Percentiles rank a stretch among this genome's conserved stretches.
phyloP scores from a whole-genome alignment of 2,888 invertebrate species.

The Vanessa cardui region DNA sequence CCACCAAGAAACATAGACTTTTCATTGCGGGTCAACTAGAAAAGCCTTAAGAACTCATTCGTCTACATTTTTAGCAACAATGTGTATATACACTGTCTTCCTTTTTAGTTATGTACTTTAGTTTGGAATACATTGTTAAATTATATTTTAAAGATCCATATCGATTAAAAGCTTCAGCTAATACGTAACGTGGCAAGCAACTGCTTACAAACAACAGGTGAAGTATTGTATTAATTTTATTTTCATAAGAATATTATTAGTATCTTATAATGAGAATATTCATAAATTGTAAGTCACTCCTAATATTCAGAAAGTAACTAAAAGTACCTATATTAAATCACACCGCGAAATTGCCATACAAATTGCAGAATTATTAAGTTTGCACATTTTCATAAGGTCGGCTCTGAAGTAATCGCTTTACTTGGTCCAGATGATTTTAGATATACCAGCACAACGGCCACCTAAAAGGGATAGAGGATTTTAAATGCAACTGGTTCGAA shows the following conservation, averaged over 20 bases:
- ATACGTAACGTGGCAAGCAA: too few relatives aligned
- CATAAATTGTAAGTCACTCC: constrained; percentile 31
- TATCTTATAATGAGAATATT: not conserved
- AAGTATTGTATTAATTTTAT: not conserved
- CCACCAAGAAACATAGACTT: too few relatives aligned
- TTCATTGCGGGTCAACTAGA: too few relatives aligned
- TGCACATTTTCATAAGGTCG: constrained; percentile 73
- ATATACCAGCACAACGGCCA: constrained; percentile 69
- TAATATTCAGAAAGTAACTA: constrained; percentile 35
- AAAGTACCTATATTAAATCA: constrained; percentile 35
- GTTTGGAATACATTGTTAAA: too few relatives aligned
- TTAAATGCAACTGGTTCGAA: constrained; percentile 80
- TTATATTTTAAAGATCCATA: too few relatives aligned
- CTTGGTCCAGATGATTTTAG: constrained; percentile 79
- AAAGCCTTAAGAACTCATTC: too few relatives aligned
- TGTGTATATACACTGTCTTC: too few relatives aligned
- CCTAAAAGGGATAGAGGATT: constrained; percentile 75
- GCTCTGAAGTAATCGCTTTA: constrained; percentile 73
- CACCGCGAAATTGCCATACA: constrained; percentile 43
- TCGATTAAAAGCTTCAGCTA: too few relatives aligned
- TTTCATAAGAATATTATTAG: constrained; percentile 1
- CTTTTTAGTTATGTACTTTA: too few relatives aligned
- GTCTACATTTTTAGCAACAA: too few relatives aligned
- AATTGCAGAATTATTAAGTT: constrained; percentile 69
- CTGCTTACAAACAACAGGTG: not conserved